A percentile compares a stretch with the other conserved stretches of the same genome.
phyloP scores from a whole-genome alignment of 1,140 invertebrate genomes.

The Trachymyrmex cornetzi region DNA sequence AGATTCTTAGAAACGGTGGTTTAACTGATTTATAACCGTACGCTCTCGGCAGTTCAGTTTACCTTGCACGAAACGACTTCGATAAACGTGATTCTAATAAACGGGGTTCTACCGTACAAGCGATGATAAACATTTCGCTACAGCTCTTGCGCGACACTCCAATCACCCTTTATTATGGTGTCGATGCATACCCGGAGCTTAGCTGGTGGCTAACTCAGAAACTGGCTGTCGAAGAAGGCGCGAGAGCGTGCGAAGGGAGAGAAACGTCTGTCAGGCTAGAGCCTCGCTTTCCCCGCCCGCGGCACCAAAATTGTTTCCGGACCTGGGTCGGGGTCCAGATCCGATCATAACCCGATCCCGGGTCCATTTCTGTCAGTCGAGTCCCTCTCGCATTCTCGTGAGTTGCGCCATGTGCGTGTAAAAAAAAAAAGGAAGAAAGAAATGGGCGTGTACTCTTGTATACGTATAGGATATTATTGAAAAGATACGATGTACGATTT shows the following conservation, averaged over 20 bases:
- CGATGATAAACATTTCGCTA: constrained; percentile 46
- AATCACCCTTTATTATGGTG: constrained; percentile 53
- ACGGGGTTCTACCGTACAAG: constrained; percentile 11
- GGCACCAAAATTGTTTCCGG: constrained; percentile 61
- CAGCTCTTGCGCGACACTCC: constrained; percentile 45
- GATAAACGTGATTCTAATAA: constrained; percentile 38
- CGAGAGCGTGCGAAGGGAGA: constrained; percentile 39
- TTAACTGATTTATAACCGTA: constrained; percentile 22
- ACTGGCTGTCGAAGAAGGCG: constrained; percentile 49
- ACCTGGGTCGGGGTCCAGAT: constrained; percentile 23
- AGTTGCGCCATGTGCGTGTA: constrained; percentile 2
- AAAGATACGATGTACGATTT: not conserved
- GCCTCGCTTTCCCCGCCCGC: constrained; percentile 53
- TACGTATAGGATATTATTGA: not conserved
- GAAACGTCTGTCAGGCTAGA: constrained; percentile 58
- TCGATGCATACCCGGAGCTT: constrained; percentile 46
- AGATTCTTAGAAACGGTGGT: constrained; percentile 8
- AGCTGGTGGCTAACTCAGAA: constrained; percentile 44
- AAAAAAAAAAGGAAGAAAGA: constrained; percentile 11
- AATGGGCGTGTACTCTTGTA: not conserved
- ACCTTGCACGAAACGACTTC: not conserved
- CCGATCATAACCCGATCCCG: constrained; percentile 40
- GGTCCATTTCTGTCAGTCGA: constrained; percentile 48
- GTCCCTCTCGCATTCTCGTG: not conserved
- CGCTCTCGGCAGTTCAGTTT: not conserved